A percentile compares a stretch with the other conserved stretches of the same genome.
Conservation (phyloP, 1,140 invertebrate species). For the Hylaeus volcanicus region DNA sequence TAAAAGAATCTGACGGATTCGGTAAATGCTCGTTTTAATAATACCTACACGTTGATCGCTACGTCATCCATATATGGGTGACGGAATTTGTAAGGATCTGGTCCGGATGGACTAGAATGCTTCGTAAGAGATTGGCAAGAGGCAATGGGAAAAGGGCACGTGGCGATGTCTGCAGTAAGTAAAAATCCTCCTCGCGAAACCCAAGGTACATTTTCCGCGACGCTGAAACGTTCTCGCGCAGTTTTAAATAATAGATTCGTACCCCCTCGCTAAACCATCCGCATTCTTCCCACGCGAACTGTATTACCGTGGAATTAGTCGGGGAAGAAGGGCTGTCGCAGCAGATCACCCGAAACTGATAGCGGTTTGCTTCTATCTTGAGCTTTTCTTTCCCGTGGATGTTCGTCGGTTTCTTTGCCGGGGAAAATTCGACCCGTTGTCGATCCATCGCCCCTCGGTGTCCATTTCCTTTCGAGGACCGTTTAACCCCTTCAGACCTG, state of each 20-base stretch:
- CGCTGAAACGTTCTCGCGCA: conserved; percentile 25
- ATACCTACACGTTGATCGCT: too few relatives aligned
- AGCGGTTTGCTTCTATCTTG: not conserved
- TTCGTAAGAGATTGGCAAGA: conserved; percentile 37
- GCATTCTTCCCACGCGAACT: conserved; percentile 16
- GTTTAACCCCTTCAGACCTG: too few relatives aligned
- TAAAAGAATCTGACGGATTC: too few relatives aligned
- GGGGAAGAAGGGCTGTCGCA: not conserved
- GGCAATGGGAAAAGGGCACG: conserved; percentile 49
- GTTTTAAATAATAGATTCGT: conserved; percentile 59
- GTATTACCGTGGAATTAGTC: conserved; percentile 33
- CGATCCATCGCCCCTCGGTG: too few relatives aligned
- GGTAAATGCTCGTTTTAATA: too few relatives aligned
- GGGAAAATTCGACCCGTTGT: not conserved
- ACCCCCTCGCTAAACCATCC: conserved; percentile 27
- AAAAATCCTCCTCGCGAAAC: conserved; percentile 10
- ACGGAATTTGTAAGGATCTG: too few relatives aligned
- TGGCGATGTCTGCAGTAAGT: conserved; percentile 28
- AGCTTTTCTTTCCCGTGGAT: not conserved
- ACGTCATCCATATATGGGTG: too few relatives aligned
- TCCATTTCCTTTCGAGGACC: too few relatives aligned
- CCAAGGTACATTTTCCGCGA: conserved; percentile 23
- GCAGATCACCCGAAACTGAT: conserved; percentile 8
- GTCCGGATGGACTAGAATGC: too few relatives aligned
- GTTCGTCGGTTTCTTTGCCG: not conserved